Evolutionary conservation across 2,797 vertebrate genomes (phyloP).

Genomic region (Gobionotothen gibberifrons): DNA sequence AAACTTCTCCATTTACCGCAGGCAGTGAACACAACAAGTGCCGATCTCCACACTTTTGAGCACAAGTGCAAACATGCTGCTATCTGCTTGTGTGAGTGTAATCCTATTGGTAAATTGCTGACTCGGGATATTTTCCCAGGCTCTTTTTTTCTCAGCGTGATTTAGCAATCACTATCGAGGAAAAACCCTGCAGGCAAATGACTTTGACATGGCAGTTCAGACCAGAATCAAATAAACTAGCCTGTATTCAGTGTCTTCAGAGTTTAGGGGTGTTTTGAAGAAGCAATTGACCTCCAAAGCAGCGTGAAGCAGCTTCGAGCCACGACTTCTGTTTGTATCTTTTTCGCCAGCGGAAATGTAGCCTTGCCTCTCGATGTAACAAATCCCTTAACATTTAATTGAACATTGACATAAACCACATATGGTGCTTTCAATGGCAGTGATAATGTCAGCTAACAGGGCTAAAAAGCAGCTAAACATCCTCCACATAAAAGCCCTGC

Average conservation of each 20-base stretch:
- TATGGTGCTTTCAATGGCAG: constrained; percentile 36
- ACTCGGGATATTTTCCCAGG: constrained; percentile 23
- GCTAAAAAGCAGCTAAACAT: constrained; percentile 34
- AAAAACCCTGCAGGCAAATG: constrained; percentile 47
- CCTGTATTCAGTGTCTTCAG: constrained; percentile 46
- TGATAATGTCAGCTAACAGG: constrained; percentile 50
- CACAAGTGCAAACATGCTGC: constrained; percentile 13
- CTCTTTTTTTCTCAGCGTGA: constrained; percentile 22
- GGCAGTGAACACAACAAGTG: constrained; percentile 30
- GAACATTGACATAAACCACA: constrained; percentile 60
- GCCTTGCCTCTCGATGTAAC: constrained; percentile 41
- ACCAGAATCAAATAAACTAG: constrained; percentile 55
- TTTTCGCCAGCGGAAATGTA: constrained; percentile 50
- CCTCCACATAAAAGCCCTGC: constrained; percentile 34
- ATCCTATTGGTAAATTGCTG: constrained; percentile 23
- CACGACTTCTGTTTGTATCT: constrained; percentile 55
- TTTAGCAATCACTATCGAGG: constrained; percentile 40
- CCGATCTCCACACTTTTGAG: constrained; percentile 21
- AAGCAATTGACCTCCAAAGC: constrained; percentile 70
- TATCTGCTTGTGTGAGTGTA: background rate
- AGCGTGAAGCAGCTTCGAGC: constrained; percentile 61
- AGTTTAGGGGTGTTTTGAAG: constrained; percentile 63
- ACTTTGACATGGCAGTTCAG: constrained; percentile 45
- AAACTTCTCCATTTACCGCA: constrained; percentile 15
- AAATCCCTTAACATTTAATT: constrained; percentile 66